phyloP scores from a whole-genome alignment of 2,797 vertebrate species.

The Gymnoscopelus microlampas region DNA sequence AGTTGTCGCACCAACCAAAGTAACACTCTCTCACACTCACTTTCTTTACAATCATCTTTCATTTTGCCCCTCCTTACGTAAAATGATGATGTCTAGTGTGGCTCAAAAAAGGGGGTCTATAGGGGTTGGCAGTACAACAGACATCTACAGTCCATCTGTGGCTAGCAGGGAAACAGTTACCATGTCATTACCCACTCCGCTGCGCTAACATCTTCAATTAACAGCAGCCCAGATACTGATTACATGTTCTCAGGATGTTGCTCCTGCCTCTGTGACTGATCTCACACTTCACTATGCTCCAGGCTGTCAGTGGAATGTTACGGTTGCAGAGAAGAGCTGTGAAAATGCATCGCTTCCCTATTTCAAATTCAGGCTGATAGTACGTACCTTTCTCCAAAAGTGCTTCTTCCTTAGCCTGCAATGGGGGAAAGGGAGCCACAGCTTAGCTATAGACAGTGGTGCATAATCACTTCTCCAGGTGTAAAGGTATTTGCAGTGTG shows the following conservation, averaged over 20 bases:
- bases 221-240: conserved; percentile 75
- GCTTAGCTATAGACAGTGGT: conserved; percentile 33
- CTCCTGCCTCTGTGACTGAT: conserved; percentile 73
- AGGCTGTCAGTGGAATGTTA: conserved; percentile 37
- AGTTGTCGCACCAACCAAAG: not conserved
- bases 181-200: conserved; percentile 78
- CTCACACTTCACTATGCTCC: conserved; percentile 69
- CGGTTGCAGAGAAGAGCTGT: conserved; percentile 27
- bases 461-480: conserved; percentile 70
- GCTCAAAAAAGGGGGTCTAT: not conserved
- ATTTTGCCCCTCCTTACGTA: not conserved
- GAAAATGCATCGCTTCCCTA: conserved; percentile 19
- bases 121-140: not conserved
- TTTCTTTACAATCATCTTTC: no score
- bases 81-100: conserved; percentile 12
- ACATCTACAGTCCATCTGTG: conserved; percentile 64
- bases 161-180: conserved; percentile 68
- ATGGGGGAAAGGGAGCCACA: conserved; percentile 32
- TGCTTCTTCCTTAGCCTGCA: conserved; percentile 42
- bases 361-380: conserved; percentile 8
- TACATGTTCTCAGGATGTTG: conserved; percentile 76
- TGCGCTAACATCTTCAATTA: conserved; percentile 84
- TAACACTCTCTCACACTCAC: no score
- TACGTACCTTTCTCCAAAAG: conserved; percentile 16
- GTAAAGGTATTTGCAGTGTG: conserved; percentile 64